These are phyloP conservation scores for Nasonia vitripennis DNA, from an alignment of 1,140 invertebrate species.

Conservation along the genomic window DNA sequence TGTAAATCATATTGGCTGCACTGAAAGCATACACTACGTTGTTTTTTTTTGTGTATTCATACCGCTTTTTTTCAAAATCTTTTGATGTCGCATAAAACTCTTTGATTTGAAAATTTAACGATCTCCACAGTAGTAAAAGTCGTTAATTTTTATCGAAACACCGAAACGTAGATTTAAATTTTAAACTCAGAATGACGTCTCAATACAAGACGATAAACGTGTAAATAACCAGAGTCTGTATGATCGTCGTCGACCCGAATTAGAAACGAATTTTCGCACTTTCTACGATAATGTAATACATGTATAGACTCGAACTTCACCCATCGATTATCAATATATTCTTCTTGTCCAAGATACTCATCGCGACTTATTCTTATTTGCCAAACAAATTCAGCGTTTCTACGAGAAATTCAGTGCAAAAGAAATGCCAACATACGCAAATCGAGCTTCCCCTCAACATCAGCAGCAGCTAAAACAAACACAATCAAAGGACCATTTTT, in stretches of 20 bases:
- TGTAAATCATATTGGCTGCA: too few relatives aligned
- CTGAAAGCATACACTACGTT: too few relatives aligned
- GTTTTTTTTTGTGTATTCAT: too few relatives aligned
- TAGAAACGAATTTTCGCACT: not conserved
- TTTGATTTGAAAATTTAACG: too few relatives aligned
- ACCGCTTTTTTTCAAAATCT: too few relatives aligned
- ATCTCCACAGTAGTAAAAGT: too few relatives aligned
- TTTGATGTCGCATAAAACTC: too few relatives aligned
- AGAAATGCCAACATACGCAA: not conserved
- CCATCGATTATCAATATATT: not conserved
- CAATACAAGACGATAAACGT: too few relatives aligned
- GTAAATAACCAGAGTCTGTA: too few relatives aligned
- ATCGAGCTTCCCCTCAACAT: constrained; percentile 27
- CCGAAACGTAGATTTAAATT: too few relatives aligned
- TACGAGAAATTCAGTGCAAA: not conserved
- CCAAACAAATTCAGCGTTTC: not conserved
- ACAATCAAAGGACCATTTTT: constrained; percentile 51
- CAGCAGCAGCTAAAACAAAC: constrained; percentile 39
- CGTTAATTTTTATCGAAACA: too few relatives aligned
- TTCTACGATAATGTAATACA: not conserved
- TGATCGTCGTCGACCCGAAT: not conserved
- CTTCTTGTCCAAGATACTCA: not conserved
- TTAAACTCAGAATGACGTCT: too few relatives aligned
- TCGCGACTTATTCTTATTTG: not conserved
- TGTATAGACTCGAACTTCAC: not conserved